Base-by-base conservation (phyloP, 2,797 vertebrate species). In the Huso huso region DNA sequence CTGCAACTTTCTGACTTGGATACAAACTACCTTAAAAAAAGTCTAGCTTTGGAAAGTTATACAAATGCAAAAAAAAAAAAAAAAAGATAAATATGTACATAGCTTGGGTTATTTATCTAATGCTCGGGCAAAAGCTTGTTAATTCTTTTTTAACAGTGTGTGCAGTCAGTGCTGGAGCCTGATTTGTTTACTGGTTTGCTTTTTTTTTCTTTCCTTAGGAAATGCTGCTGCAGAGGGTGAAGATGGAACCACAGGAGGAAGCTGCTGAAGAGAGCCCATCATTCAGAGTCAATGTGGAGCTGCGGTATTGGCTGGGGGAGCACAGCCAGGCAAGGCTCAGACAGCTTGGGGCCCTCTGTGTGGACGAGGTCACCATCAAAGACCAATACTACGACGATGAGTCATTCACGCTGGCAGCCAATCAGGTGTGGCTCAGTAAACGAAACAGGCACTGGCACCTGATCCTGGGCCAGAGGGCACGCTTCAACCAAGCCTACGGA, bases 311-410 rank as follows among this genome's bases (percentile, higher is more conserved):
- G 72, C 6, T 73, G 63, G 75, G 65, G 7, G 73, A 74, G 64
- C 62, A 66, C 0, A 74, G 67, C 8, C 70, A 77, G 67, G 61
- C 68, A 50, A 74, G 66, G 57, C 61, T 78, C 48, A 48, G 49
- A 8, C 53, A 60, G 51, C 50, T 63, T 18, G 78, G 74, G 1
- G 72, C 69, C 18, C 65, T 57, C 13, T 68, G 67, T 7, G 48
- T 69, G 12, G 60, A 66, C 4, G 68, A 62, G 49, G 70, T 70
- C 10, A 62, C 51, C 7, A 63, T 75, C 8, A 68, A 57, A 50
- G 76, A 74, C 13, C 66, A 73, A 18, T 78, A 78, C 53, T 79
- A 81, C 3, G 77, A 80, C 62, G 79, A 76, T 0, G 70, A 75
- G 57, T 67, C 12, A 61, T 74, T 79, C 15, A 70, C 74, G 15